Evolutionary conservation across 2,888 invertebrate species (phyloP).

Genomic region (Pyrrhia umbra): DNA sequence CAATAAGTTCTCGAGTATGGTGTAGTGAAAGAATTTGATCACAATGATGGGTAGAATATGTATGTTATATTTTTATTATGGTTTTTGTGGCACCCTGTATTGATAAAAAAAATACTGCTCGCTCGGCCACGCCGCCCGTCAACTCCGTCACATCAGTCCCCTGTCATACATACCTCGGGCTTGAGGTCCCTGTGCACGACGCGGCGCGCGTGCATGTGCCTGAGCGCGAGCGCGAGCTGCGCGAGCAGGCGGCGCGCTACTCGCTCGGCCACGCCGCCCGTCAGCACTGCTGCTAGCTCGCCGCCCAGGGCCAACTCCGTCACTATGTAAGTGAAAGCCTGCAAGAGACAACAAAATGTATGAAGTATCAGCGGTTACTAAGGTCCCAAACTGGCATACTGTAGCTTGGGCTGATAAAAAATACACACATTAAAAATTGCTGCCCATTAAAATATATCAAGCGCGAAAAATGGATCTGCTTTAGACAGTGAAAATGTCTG

Average conservation of each 20-base stretch:
- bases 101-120: too few species aligned
- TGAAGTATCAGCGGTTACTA: too few species aligned
- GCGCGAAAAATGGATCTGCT: too few species aligned
- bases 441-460: too few species aligned
- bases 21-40: neutral
- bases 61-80: too few species aligned
- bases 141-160: too few species aligned
- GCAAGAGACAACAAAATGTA: neutral
- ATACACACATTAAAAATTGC: too few species aligned
- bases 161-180: conserved; percentile 92
- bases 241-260: conserved; percentile 95
- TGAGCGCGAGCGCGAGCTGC: conserved; percentile 95
- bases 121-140: too few species aligned
- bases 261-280: conserved; percentile 93
- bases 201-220: conserved; percentile 95
- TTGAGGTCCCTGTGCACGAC: conserved; percentile 98
- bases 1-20: neutral
- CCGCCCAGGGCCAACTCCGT: conserved; percentile 96
- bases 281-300: conserved; percentile 91
- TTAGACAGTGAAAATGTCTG: neutral
- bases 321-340: conserved; percentile 96
- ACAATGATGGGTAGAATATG: neutral
- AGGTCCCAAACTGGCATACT: too few species aligned
- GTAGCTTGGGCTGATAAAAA: too few species aligned
- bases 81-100: too few species aligned